Evolutionary conservation across 30 jellyfish, hydroid and myxozoan species (phyloP).

Genomic region (Cassiopea xamachana): DNA sequence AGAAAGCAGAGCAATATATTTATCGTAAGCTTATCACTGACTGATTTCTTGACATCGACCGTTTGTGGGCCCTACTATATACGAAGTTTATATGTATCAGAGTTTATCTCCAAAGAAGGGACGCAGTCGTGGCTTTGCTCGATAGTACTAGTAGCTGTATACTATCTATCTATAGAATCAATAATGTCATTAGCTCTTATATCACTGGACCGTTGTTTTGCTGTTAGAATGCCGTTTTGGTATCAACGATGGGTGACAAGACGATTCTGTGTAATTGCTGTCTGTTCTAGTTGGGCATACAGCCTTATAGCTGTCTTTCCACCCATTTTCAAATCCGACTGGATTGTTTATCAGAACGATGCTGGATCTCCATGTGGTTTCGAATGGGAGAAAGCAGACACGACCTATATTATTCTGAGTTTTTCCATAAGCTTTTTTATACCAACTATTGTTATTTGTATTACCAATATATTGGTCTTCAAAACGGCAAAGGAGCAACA

Average conservation of each 20-base stretch:
- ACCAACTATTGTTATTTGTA: slow-evolving; percentile 34
- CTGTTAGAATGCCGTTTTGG: slow-evolving; percentile 64
- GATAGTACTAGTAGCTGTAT: slow-evolving; percentile 18
- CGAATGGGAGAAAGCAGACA: slow-evolving; percentile 50
- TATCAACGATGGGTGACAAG: slow-evolving; percentile 39
- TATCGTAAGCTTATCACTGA: slow-evolving; percentile 40
- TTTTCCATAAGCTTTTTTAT: slow-evolving; percentile 8
- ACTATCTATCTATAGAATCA: slow-evolving; percentile 46
- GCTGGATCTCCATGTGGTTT: slow-evolving; percentile 69
- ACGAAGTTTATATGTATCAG: slow-evolving; percentile 43
- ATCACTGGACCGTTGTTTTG: slow-evolving; percentile 62
- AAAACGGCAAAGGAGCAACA: slow-evolving; percentile 65
- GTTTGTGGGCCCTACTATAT: slow-evolving; percentile 72
- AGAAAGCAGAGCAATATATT: slow-evolving; percentile 46
- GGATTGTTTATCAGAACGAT: slow-evolving; percentile 50
- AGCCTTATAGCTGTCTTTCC: slow-evolving; percentile 38
- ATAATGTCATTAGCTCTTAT: slow-evolving; percentile 56
- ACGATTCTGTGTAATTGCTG: neutral
- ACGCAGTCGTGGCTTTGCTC: slow-evolving; percentile 27
- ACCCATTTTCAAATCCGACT: slow-evolving; percentile 19
- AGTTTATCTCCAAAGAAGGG: slow-evolving; percentile 5
- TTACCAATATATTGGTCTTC: slow-evolving; percentile 56
- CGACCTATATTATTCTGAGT: slow-evolving; percentile 1
- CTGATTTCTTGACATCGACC: slow-evolving; percentile 45
- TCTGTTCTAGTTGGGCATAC: slow-evolving; percentile 33